Base-by-base conservation (phyloP, 2,888 invertebrate genomes). In the Vannuccia rotundouncinata region DNA sequence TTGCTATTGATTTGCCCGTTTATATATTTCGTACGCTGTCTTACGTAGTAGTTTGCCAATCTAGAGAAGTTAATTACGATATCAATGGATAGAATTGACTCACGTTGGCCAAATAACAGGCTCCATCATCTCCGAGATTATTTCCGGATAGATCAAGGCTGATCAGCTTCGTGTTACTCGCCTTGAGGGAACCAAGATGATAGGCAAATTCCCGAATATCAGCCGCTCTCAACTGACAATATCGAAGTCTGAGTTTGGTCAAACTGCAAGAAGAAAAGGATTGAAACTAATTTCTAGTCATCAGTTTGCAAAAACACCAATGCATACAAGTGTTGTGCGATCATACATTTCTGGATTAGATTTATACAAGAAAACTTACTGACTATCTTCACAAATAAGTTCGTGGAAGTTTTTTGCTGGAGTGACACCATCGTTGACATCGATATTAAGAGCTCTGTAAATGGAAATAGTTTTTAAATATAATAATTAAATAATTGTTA, bases 81-180 rank as follows among this genome's bases (percentile, higher is more conserved):
- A n/a, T n/a, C n/a, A n/a, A n/a, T n/a, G n/a, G n/a, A n/a, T n/a
- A n/a, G n/a, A n/a, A n/a, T n/a, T n/a, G n/a, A n/a, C n/a, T 2
- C 2, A 66, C 66, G 22, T 83, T 84, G 25, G 86, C 86, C 29
- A 88, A 82, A 81, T 84, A 82, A 73, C 83, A 83, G 10, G 85
- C 84, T 13, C 88, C 88, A 29, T 59, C 81, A 82, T 88, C 87
- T 2, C 84, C 83, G 13, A 88, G 86, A 60, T 82, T 82, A 82
- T 88, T 88, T 29, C 87, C 86, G 27, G 85, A 83, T 74, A 88
- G 83, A 81, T 87, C 87, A 30, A 88, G 83, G 0, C 86, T 84
- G 2, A 87, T 30, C 17, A 88, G 84, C 82, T 87, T 87, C 66
- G 82, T 83, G 83, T 87, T 87, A n/a, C 66, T 66, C 45, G 85